Percentiles rank a stretch among this genome's conserved stretches.
phyloP scores from a whole-genome alignment of 2,797 vertebrate species.

The Otus scops region DNA sequence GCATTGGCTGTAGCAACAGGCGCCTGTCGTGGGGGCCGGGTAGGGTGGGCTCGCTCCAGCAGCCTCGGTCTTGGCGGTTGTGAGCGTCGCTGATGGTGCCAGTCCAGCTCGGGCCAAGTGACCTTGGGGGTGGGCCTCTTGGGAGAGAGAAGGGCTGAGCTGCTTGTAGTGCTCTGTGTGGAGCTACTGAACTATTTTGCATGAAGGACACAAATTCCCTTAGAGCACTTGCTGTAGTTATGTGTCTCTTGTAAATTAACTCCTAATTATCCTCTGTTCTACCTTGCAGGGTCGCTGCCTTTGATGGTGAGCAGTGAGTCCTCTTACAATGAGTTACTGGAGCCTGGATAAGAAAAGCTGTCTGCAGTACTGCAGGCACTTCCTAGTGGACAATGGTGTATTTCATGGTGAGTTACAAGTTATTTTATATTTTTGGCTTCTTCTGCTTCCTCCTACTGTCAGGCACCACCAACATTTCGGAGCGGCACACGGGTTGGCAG shows the following conservation, averaged over 20 bases:
- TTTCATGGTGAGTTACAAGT: constrained; percentile 86
- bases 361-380: constrained; percentile 90
- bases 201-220: not conserved
- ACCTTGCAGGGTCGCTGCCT: constrained; percentile 46
- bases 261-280: not conserved
- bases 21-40: rapidly evolving
- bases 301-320: constrained; percentile 63
- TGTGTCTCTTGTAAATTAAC: not conserved
- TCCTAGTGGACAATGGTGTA: constrained; percentile 90
- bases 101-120: rapidly evolving
- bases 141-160: rapidly evolving
- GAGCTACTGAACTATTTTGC: rapidly evolving
- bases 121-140: rapidly evolving
- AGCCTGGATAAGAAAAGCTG: constrained; percentile 80
- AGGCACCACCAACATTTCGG: not conserved
- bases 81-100: rapidly evolving
- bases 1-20: not conserved
- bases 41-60: not conserved
- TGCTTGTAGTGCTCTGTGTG: not conserved
- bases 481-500: no score
- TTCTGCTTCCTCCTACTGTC: rapidly evolving
- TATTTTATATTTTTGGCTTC: rapidly evolving
- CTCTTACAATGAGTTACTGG: constrained; percentile 83
- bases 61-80: no score
- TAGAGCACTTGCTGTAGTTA: not conserved